Percentiles rank a stretch among this genome's conserved stretches.
phyloP scores from a whole-genome alignment of 2,888 invertebrate genomes.

The Acanthopleura granulata region DNA sequence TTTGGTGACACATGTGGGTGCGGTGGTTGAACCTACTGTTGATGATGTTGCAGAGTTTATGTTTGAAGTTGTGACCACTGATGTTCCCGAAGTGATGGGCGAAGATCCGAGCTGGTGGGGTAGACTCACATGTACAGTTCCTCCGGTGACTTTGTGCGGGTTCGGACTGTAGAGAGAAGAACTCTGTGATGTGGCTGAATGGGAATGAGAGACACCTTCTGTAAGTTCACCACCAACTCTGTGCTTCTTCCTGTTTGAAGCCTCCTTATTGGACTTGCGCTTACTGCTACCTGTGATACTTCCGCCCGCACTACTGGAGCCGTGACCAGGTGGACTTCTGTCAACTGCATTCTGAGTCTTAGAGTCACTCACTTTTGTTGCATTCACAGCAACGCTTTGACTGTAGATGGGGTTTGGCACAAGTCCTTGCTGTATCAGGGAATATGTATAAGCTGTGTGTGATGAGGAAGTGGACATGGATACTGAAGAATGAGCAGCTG shows the following conservation, averaged over 20 bases:
- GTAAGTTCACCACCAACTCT: conserved; percentile 21
- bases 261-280: conserved; percentile 47
- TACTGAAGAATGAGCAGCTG: conserved; percentile 39
- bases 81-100: conserved; percentile 67
- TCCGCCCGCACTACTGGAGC: conserved; percentile 22
- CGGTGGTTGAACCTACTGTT: conserved; percentile 3
- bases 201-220: not conserved
- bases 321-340: conserved; percentile 43
- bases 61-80: conserved; percentile 9
- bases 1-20: conserved; percentile 25
- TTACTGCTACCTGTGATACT: conserved; percentile 34
- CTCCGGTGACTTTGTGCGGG: conserved; percentile 1
- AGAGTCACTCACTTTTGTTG: conserved; percentile 23
- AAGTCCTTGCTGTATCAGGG: conserved; percentile 68
- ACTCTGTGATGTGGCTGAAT: not conserved
- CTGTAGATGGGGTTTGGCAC: conserved; percentile 72
- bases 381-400: conserved; percentile 45
- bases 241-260: conserved; percentile 40
- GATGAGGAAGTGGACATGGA: conserved; percentile 35
- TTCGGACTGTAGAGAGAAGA: conserved; percentile 12
- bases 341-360: conserved; percentile 45
- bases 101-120: conserved; percentile 74
- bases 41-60: not conserved
- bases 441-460: conserved; percentile 45
- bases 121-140: conserved; percentile 42